Evolutionary conservation across 2,888 invertebrate genomes (phyloP), one percentile per base, ranked within the genome.

Genomic region (Ephialtes manifestator): DNA sequence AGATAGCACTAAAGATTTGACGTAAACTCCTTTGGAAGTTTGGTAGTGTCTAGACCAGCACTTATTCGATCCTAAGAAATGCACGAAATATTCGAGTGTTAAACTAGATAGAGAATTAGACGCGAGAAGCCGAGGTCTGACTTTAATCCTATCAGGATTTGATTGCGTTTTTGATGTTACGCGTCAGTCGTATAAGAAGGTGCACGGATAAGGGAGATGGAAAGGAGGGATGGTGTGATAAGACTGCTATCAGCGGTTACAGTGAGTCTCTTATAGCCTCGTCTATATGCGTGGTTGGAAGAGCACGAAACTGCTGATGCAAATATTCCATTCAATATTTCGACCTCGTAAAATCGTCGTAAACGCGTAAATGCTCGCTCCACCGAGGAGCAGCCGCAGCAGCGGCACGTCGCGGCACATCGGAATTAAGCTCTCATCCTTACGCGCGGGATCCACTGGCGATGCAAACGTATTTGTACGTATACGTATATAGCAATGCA

Each of bases 291-390:
- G 68, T 46, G 68, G 46, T 35, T 35, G 58, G 46, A 63, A 48
- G 67, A 68, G 67, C 28, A 51, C 67, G 76, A 77, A 84, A 81
- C 63, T 77, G 84, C 84, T 84, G 84, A 84, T 84, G 84, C 84
- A 78, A 84, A 84, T 84, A 81, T 84, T 81, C 81, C 84, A 81
- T 84, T 84, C 77, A 84, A 84, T 78, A 77, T 84, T 84, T 81
- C 81, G 81, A 48, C 74, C 72, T 84, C 84, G 84, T 84, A 84
- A 84, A 84, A 84, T 84, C 72, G 84, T 81, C 84, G 81, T 84
- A 81, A 84, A 81, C 74, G 77, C 68, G 77, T 55, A 39, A 84
- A 84, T 74, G 77, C 67, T 81, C 84, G 77, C 67, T 84, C 46
- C n/a, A 24, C 46, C 74, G 51, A 15, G n/a, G 63, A 18, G 39